Percentiles rank a stretch among this genome's conserved stretches.
Conservation (phyloP, 2,113 vertebrate genomes). For the Speoplatyrhinus poulsoni region DNA sequence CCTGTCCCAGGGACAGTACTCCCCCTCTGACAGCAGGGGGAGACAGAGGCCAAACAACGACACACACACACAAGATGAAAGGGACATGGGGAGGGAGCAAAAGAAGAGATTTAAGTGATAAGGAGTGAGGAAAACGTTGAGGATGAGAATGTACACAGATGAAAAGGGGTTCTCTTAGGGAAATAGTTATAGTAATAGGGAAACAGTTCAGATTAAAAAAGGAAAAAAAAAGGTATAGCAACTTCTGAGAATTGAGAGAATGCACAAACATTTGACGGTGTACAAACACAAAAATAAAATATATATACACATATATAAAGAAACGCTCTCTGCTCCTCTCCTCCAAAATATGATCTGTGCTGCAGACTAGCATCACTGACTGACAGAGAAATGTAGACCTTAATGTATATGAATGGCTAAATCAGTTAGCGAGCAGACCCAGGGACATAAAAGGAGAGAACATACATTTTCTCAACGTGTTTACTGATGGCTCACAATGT, state of each 20-base stretch:
- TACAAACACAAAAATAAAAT: too few species aligned
- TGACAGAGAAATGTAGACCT: too few species aligned
- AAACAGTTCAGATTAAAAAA: neutral
- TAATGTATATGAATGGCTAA: too few species aligned
- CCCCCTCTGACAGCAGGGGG: conserved; percentile 90
- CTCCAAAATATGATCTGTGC: too few species aligned
- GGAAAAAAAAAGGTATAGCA: neutral
- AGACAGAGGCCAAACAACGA: conserved; percentile 71
- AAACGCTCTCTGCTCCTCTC: too few species aligned
- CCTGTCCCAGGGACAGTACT: conserved; percentile 91
- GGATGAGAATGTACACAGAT: conserved; percentile 35
- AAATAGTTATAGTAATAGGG: neutral
- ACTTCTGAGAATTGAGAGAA: neutral
- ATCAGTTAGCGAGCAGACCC: too few species aligned
- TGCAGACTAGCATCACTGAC: too few species aligned
- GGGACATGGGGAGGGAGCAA: conserved; percentile 10
- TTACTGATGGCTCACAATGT: neutral
- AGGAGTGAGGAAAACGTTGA: conserved; percentile 14
- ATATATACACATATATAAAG: too few species aligned
- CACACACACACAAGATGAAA: neutral
- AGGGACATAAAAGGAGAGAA: too few species aligned
- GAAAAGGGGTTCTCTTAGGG: conserved; percentile 19
- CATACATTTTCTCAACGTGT: too few species aligned
- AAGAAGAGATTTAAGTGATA: conserved; percentile 23
- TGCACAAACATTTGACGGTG: neutral